These are phyloP conservation scores for Pygoscelis antarcticus DNA, from an alignment of 2,113 vertebrate genomes.

Conservation along the genomic window DNA sequence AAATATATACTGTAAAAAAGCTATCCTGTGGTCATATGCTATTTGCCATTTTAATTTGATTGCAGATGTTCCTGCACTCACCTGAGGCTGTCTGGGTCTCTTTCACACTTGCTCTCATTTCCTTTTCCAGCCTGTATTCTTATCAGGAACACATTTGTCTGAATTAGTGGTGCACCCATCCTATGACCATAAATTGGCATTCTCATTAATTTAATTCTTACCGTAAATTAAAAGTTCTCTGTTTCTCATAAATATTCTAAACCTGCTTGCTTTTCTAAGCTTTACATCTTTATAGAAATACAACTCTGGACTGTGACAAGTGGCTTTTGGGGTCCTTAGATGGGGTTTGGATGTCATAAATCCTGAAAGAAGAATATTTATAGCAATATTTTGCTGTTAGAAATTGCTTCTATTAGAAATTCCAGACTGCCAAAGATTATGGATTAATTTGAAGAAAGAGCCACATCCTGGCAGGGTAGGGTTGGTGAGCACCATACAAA, in stretches of 20 bases:
- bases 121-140: not conserved
- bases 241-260: not conserved
- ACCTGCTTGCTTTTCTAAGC: not conserved
- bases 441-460: slow-evolving; percentile 13
- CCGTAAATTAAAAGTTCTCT: not conserved
- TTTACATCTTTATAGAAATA: not conserved
- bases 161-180: not conserved
- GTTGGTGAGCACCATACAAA: not conserved
- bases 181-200: not conserved
- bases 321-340: not conserved
- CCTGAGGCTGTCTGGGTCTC: not conserved
- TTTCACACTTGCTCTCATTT: not conserved
- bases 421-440: not conserved
- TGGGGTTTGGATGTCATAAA: not conserved
- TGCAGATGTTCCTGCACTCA: not conserved
- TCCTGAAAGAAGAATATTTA: not conserved
- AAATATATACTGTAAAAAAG: not conserved
- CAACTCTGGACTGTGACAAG: not conserved
- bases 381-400: not conserved
- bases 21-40: not conserved
- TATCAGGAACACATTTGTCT: not conserved
- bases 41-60: not conserved
- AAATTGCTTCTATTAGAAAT: not conserved
- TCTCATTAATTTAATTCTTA: not conserved
- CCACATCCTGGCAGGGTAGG: not conserved